Evolutionary conservation across 2,888 invertebrate genomes (phyloP).

Genomic region (Galerucella nymphaeae): DNA sequence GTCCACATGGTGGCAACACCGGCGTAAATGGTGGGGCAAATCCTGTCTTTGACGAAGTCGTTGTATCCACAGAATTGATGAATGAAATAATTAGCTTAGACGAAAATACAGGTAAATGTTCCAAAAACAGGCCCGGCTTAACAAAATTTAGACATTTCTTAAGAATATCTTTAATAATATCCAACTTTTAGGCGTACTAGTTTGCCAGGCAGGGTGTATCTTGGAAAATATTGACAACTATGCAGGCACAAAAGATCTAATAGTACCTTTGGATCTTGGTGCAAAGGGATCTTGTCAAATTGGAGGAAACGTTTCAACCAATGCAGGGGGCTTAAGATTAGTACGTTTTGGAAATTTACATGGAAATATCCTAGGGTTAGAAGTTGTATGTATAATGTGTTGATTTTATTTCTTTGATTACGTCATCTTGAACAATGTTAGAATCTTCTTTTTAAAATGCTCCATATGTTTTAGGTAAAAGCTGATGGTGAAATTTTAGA

Average conservation of each 20-base stretch:
- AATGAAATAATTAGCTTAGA: constrained; percentile 86
- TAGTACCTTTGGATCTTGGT: constrained; percentile 96
- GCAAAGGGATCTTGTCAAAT: constrained; percentile 97
- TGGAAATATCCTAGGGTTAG: constrained; percentile 89
- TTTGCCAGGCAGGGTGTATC: constrained; percentile 93
- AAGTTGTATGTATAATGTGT: constrained; percentile 76
- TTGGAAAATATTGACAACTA: constrained; percentile 85
- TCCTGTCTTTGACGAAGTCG: constrained; percentile 96
- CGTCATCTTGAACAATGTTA: too few species aligned
- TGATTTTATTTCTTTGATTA: too few species aligned
- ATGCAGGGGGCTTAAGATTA: constrained; percentile 95
- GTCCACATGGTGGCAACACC: constrained; percentile 95
- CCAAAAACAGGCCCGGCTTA: too few species aligned
- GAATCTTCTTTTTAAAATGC: too few species aligned
- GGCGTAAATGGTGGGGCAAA: constrained; percentile 94
- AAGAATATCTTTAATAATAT: too few species aligned
- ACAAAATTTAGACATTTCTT: too few species aligned
- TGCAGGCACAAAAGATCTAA: constrained; percentile 77
- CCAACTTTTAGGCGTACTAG: constrained; percentile 72
- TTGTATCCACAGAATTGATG: constrained; percentile 86
- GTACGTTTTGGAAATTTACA: constrained; percentile 92
- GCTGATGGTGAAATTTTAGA: constrained; percentile 88
- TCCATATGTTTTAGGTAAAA: constrained; percentile 71
- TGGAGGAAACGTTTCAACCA: constrained; percentile 96
- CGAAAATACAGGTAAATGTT: constrained; percentile 77